Evolutionary conservation across 2,888 invertebrate genomes (phyloP).

Genomic region (Pristionchus entomophagus): DNA sequence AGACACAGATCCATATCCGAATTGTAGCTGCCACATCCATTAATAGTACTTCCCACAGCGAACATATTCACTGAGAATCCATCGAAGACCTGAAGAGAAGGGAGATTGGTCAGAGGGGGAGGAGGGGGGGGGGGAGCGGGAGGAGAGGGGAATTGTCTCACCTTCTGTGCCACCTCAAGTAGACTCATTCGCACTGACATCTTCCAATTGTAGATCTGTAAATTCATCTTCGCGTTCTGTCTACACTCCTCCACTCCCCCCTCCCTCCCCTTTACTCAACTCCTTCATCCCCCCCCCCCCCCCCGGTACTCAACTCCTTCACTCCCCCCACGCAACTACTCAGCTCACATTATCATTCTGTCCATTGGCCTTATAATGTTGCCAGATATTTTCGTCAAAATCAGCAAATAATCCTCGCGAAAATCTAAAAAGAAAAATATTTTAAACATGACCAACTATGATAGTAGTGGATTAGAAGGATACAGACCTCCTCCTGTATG

Average conservation of each 20-base stretch:
- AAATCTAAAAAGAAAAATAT: neutral
- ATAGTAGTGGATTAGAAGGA: too few species aligned
- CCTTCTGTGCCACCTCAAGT: neutral
- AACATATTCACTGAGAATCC: slow-evolving; percentile 44
- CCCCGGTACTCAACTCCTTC: neutral
- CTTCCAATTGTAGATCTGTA: slow-evolving; percentile 43
- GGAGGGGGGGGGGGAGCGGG: neutral
- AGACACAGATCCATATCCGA: slow-evolving; percentile 75
- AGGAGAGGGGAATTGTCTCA: neutral
- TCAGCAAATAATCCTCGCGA: neutral
- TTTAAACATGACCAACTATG: neutral
- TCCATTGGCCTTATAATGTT: slow-evolving; percentile 26
- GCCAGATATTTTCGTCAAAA: slow-evolving; percentile 12
- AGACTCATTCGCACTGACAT: slow-evolving; percentile 21
- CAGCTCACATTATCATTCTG: slow-evolving; percentile 41
- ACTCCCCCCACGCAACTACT: neutral
- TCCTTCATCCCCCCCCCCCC: neutral
- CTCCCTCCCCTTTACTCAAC: too few species aligned
- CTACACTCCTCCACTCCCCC: neutral
- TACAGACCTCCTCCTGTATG: neutral
- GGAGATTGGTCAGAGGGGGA: neutral
- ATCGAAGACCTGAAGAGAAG: neutral
- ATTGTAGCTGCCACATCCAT: slow-evolving; percentile 73
- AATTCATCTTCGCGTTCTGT: neutral
- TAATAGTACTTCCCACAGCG: slow-evolving; percentile 71